Conservation (phyloP, 2,888 invertebrate species). For the Ormia ochracea region DNA sequence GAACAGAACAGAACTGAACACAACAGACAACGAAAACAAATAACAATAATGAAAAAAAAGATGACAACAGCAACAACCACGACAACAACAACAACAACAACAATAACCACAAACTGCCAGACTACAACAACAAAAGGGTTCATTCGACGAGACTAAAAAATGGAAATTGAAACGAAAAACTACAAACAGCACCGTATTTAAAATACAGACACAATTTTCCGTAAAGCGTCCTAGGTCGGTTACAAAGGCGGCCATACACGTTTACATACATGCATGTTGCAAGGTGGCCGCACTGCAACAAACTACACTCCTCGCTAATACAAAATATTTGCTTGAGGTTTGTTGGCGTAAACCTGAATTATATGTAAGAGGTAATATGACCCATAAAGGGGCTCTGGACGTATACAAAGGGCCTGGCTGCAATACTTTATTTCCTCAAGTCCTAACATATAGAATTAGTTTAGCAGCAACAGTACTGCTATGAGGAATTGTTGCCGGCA, state of each 20-base stretch:
- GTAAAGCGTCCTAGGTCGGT: constrained; percentile 75
- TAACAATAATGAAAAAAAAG: constrained; percentile 8
- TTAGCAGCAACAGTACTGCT: too few relatives aligned
- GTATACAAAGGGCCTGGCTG: too few relatives aligned
- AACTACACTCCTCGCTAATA: neutral
- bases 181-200: constrained; percentile 52
- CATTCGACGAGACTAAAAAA: neutral
- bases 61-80: neutral
- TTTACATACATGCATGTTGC: neutral
- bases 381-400: too few relatives aligned
- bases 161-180: constrained; percentile 14
- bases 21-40: neutral
- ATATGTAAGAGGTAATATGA: neutral
- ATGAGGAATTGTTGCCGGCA: too few relatives aligned
- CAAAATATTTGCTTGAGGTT: neutral
- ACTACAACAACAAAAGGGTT: constrained; percentile 23
- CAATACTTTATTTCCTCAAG: too few relatives aligned
- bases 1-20: neutral
- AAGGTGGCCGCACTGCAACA: neutral
- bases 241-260: too few relatives aligned
- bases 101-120: constrained; percentile 17
- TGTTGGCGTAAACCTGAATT: neutral
- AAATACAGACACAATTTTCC: constrained; percentile 69
- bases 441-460: too few relatives aligned
- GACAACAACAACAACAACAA: neutral